phyloP scores from a whole-genome alignment of 2,888 invertebrate genomes.

The Celastrina argiolus region DNA sequence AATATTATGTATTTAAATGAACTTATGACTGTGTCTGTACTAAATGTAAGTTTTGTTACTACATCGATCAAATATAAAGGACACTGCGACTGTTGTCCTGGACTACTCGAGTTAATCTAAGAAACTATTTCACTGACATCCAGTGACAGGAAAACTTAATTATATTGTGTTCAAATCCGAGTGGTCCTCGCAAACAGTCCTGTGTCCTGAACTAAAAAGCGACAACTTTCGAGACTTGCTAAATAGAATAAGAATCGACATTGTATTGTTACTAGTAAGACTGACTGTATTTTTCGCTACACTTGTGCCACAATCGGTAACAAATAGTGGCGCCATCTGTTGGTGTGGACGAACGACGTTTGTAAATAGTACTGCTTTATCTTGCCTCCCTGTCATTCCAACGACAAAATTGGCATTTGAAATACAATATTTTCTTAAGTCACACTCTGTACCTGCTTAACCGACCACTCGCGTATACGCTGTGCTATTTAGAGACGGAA shows the following conservation, averaged over 20 bases:
- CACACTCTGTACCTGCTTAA: neutral
- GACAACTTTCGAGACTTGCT: neutral
- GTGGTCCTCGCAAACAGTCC: neutral
- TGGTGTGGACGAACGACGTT: neutral
- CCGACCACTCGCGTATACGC: neutral
- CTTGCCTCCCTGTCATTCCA: neutral
- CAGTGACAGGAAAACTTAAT: neutral
- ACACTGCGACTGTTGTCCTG: neutral
- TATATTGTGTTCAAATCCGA: neutral
- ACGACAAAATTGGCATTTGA: neutral
- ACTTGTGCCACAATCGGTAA: neutral
- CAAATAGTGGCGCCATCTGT: neutral
- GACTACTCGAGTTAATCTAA: neutral
- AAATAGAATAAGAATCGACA: neutral
- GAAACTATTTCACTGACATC: neutral
- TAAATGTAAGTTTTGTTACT: neutral
- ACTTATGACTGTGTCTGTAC: neutral
- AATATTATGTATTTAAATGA: slow-evolving; percentile 2
- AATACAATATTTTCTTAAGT: neutral
- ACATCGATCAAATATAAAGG: neutral
- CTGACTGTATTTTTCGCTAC: neutral
- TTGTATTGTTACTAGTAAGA: neutral
- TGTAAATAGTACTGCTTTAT: slow-evolving; percentile 12
- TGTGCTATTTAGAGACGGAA: neutral
- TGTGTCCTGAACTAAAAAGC: neutral